Conservation (phyloP, 2,888 invertebrate species). For the Elysia crispata region DNA sequence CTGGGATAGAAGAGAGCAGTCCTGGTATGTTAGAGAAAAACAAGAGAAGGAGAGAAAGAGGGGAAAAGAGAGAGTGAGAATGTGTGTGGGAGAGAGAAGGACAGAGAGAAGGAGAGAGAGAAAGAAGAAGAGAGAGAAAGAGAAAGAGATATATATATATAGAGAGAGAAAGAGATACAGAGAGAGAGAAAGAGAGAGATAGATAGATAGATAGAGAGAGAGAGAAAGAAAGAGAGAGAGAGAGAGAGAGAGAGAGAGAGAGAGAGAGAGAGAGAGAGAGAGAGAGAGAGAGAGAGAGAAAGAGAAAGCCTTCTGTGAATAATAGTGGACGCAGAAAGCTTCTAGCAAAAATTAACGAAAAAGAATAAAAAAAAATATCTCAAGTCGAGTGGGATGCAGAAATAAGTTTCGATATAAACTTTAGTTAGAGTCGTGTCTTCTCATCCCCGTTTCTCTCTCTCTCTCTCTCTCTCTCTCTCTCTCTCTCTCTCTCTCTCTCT, state of each 20-base stretch:
- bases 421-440: too few species aligned
- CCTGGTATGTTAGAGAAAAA: too few species aligned
- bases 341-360: too few species aligned
- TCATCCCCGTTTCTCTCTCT: too few species aligned
- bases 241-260: conserved; percentile 19
- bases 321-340: too few species aligned
- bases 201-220: not conserved
- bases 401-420: too few species aligned
- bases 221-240: not conserved
- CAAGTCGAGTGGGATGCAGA: too few species aligned
- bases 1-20: too few species aligned
- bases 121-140: not conserved
- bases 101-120: not conserved
- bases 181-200: conserved; percentile 5
- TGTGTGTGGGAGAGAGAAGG: conserved; percentile 2
- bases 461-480: too few species aligned
- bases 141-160: conserved; percentile 25
- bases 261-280: conserved; percentile 25
- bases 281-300: not conserved
- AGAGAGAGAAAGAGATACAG: conserved; percentile 16
- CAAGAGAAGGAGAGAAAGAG: not conserved
- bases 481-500: too few species aligned
- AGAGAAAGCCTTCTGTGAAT: too few species aligned
- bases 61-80: conserved; percentile 12
- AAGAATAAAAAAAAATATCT: too few species aligned